Percentiles rank a stretch among this genome's conserved stretches.
phyloP scores from a whole-genome alignment of 2,888 invertebrate genomes.

The Pristionchus maxplancki region DNA sequence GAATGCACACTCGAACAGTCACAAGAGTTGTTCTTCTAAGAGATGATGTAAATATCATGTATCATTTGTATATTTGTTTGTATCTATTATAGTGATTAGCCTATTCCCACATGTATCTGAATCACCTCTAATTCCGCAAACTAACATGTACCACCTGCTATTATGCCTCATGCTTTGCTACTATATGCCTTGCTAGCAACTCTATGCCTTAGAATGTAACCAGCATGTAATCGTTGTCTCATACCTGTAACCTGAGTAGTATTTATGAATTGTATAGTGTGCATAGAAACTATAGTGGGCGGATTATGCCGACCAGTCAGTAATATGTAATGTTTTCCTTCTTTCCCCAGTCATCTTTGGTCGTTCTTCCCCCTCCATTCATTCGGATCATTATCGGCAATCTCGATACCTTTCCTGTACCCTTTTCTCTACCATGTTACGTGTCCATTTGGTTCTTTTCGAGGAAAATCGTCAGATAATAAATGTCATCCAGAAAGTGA shows the following conservation, averaged over 20 bases:
- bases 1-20: conserved; percentile 95
- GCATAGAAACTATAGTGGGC: background rate
- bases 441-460: conserved; percentile 26
- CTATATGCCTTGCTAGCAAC: too few species aligned
- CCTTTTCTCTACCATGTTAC: conserved; percentile 16
- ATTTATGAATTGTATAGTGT: conserved; percentile 13
- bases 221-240: background rate
- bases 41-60: background rate
- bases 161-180: too few species aligned
- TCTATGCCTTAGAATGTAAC: background rate
- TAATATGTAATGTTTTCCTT: conserved; percentile 22
- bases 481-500: conserved; percentile 41
- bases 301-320: background rate
- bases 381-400: conserved; percentile 20
- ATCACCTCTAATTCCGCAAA: background rate
- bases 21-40: conserved; percentile 88
- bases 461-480: conserved; percentile 26
- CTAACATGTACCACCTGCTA: background rate
- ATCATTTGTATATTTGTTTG: too few species aligned
- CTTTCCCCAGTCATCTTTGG: background rate
- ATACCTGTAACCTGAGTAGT: background rate
- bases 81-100: background rate
- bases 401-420: background rate
- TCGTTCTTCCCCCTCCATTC: conserved; percentile 2
- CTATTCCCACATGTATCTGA: background rate